Base-by-base conservation (phyloP, 2,888 invertebrate species). In the Cylindroiulus punctatus region DNA sequence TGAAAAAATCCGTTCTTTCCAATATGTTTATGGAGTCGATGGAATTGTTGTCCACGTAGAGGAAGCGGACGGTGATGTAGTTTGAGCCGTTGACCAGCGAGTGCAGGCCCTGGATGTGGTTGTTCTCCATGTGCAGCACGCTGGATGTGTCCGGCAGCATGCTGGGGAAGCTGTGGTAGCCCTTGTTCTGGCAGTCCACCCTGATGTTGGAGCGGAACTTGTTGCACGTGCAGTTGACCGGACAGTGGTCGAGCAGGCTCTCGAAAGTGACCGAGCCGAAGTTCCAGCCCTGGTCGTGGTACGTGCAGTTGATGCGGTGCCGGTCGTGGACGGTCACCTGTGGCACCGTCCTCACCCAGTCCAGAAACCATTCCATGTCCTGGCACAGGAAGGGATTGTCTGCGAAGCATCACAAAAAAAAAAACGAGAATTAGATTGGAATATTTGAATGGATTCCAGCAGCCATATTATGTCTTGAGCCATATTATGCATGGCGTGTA, bases 21-120 rank as follows among this genome's bases (percentile, higher is more conserved):
- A 85, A 17, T 26, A 36, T 42, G 30, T 36, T 76, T 14, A 85
- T 85, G 30, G 85, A 85, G 22, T 65, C 76, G 40, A 85, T 85
- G 40, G 76, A 76, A 44, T 85, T 85, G 81, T 85, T 85, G 32
- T 85, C 81, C n/a, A 85, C 26, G 81, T 85, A 81, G 8, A 85
- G 36, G 26, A 81, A 85, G 10, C 85, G 85, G 12, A 85, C 17
- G 17, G 36, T 85, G 81, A n/a, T 12, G 42, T 85, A 85, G 40
- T 81, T 85, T 3, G 85, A 52, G 17, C 36, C 85, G 81, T 85
- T 85, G 26, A 81, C 12, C 10, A 85, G 32, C 3, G 85, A 40
- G 10, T 76, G 36, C 10, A 85, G 42, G 40, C 85, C 81, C n/a
- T 81, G 40, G n/a, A 85, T 85, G 12, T 36, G n/a, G 81, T 85